Evolutionary conservation across 2,113 vertebrate species (phyloP).

Genomic region (Thamnaconus septentrionalis): DNA sequence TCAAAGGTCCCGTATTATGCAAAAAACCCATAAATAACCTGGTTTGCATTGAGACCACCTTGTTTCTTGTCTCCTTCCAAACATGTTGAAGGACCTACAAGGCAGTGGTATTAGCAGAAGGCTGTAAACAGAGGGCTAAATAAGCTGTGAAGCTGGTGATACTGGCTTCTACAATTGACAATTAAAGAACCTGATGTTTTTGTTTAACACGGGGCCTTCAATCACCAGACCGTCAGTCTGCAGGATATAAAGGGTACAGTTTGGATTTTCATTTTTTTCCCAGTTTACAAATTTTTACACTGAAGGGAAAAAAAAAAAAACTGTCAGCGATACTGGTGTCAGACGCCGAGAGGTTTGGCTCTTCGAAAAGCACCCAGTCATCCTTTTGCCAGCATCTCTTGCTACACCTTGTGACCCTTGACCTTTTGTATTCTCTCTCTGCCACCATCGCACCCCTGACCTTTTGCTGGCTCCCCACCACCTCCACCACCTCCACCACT

Average conservation of each 20-base stretch:
- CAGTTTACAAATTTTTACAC: conserved; percentile 93
- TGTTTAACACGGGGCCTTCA: conserved; percentile 16
- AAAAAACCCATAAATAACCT: too few relatives aligned
- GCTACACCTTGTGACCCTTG: conserved; percentile 60
- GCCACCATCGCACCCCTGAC: conserved; percentile 57
- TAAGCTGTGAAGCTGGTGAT: too few relatives aligned
- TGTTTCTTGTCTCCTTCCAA: too few relatives aligned
- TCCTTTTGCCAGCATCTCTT: conserved; percentile 84
- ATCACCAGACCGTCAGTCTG: conserved; percentile 83
- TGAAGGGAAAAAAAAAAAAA: conserved; percentile 84
- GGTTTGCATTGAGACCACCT: too few relatives aligned
- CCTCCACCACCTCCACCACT: too few relatives aligned
- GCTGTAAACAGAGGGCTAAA: too few relatives aligned
- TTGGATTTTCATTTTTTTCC: conserved; percentile 83
- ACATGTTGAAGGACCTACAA: too few relatives aligned
- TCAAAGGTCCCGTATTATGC: too few relatives aligned
- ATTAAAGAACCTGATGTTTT: background rate
- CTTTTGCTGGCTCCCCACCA: conserved; percentile 42
- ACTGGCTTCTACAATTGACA: background rate
- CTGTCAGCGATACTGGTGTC: conserved; percentile 82
- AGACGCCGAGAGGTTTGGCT: conserved; percentile 78
- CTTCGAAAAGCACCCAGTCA: conserved; percentile 68
- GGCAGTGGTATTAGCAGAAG: too few relatives aligned
- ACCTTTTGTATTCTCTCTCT: conserved; percentile 49
- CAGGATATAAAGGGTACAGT: conserved; percentile 97